Evolutionary conservation across 2,113 vertebrate species (phyloP).

Genomic region (Rhinolophus ferrumequinum): DNA sequence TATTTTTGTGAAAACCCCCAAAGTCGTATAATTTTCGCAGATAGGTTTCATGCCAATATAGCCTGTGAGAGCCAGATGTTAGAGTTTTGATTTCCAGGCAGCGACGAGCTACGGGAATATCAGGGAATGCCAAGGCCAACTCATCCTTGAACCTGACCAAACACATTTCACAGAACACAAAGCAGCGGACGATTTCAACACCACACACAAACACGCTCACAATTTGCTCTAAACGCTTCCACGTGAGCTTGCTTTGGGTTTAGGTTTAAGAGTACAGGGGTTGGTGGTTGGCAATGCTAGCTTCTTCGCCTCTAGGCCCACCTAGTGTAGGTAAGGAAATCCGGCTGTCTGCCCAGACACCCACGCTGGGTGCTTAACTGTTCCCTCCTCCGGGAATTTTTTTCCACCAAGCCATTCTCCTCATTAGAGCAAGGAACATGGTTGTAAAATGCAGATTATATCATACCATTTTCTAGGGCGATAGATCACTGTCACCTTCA

Average conservation of each 20-base stretch:
- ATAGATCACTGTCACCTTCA: not conserved
- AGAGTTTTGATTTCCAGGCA: not conserved
- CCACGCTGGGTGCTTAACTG: fast-evolving
- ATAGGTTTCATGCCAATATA: not conserved
- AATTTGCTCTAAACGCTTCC: not conserved
- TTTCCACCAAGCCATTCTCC: not conserved
- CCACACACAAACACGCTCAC: not conserved
- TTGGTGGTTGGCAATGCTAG: not conserved
- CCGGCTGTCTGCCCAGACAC: not conserved
- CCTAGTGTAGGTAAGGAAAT: not conserved
- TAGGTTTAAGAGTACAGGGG: not conserved
- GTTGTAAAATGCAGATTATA: not conserved
- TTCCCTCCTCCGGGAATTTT: not conserved
- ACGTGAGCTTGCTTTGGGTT: not conserved
- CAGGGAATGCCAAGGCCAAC: not conserved
- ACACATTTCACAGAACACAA: not conserved
- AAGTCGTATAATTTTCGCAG: not conserved
- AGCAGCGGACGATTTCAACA: not conserved
- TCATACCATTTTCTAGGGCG: not conserved
- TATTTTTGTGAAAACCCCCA: not conserved
- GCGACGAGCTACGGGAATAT: not conserved
- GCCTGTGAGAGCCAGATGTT: not conserved
- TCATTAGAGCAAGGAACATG: not conserved
- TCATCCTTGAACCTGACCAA: not conserved
- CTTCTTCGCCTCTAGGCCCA: not conserved